A percentile compares a stretch with the other conserved stretches of the same genome.
Evolutionary conservation across 2,888 invertebrate genomes (phyloP).

Genomic region (Ypsolopha scabrella): DNA sequence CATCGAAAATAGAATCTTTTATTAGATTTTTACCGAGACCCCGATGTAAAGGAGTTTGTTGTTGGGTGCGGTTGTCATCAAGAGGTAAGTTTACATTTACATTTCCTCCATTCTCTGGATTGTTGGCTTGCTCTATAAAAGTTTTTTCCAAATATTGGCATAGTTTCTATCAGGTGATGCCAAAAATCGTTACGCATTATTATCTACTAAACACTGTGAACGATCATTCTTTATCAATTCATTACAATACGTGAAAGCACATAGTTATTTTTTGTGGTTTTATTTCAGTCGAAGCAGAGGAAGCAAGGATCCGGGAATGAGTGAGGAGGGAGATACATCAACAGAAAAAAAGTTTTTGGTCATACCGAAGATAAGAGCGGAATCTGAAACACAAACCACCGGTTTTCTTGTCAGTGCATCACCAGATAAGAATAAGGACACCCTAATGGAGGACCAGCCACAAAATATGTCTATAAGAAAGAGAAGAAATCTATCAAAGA

Average conservation of each 20-base stretch:
- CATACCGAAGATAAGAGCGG: constrained; percentile 41
- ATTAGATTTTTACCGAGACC: constrained; percentile 49
- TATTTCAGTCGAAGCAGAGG: constrained; percentile 29
- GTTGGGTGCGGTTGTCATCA: constrained; percentile 25
- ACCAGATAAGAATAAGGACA: constrained; percentile 25
- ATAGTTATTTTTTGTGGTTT: constrained; percentile 5
- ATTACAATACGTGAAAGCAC: background rate
- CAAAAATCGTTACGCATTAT: constrained; percentile 26
- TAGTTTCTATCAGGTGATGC: constrained; percentile 30
- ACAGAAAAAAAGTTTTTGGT: constrained; percentile 25
- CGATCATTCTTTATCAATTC: background rate
- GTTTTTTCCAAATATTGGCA: constrained; percentile 49
- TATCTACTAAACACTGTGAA: background rate
- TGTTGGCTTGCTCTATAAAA: constrained; percentile 31
- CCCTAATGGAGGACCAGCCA: constrained; percentile 46
- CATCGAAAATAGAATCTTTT: constrained; percentile 61
- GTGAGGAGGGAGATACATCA: constrained; percentile 29
- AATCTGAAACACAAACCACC: constrained; percentile 44
- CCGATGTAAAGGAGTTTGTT: constrained; percentile 40
- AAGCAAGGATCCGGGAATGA: constrained; percentile 31
- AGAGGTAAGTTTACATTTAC: constrained; percentile 46
- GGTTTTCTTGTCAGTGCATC: constrained; percentile 31
- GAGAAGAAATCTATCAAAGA: constrained; percentile 72
- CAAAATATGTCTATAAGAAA: constrained; percentile 69
- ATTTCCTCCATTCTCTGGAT: constrained; percentile 18